phyloP scores from a whole-genome alignment of 2,888 invertebrate genomes.

The Priocnemis perturbator region DNA sequence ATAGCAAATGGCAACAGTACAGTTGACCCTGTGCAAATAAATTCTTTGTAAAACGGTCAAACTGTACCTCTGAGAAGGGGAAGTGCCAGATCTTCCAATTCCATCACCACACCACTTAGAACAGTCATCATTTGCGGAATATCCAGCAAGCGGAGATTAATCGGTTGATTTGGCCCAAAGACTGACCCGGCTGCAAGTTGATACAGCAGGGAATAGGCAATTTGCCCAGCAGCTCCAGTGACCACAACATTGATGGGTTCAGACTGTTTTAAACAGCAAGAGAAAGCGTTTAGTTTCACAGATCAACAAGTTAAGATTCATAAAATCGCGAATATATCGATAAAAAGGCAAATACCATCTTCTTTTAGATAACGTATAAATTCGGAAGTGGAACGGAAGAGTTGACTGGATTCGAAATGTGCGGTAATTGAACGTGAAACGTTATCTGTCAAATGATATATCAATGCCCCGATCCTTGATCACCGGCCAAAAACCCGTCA shows the following conservation, averaged over 20 bases:
- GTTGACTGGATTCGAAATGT: too few species aligned
- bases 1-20: background rate
- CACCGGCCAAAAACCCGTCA: background rate
- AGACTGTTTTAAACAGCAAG: constrained; percentile 75
- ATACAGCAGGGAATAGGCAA: constrained; percentile 96
- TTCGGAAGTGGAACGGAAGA: too few species aligned
- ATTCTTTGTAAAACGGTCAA: constrained; percentile 4
- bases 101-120: constrained; percentile 99
- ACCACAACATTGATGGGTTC: constrained; percentile 95
- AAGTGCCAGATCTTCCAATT: constrained; percentile 95
- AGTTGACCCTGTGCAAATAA: background rate
- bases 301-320: background rate
- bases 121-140: constrained; percentile 97
- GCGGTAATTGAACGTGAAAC: too few species aligned
- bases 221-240: constrained; percentile 99
- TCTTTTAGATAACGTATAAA: too few species aligned
- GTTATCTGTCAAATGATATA: background rate
- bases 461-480: background rate
- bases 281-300: background rate
- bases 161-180: constrained; percentile 91
- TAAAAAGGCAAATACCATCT: too few species aligned
- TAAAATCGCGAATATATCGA: background rate
- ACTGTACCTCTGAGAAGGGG: constrained; percentile 85
- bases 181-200: constrained; percentile 97
- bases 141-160: constrained; percentile 93